These are phyloP conservation scores for Erynnis tages DNA, from an alignment of 2,888 invertebrate genomes.

Conservation along the genomic window DNA sequence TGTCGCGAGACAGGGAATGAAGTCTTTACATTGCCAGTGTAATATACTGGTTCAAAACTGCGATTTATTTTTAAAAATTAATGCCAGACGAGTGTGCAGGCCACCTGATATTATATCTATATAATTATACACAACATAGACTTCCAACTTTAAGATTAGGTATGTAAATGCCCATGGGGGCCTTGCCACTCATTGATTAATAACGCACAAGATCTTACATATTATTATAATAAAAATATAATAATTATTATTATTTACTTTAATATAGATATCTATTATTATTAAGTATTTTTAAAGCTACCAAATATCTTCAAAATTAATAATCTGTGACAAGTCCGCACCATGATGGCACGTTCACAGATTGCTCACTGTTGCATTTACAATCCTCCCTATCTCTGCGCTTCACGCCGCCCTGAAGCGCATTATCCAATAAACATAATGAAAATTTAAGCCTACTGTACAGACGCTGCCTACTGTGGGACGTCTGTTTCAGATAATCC, in stretches of 20 bases:
- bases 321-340: slow-evolving; percentile 20
- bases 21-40: slow-evolving; percentile 2
- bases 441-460: slow-evolving; percentile 74
- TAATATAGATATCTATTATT: no score
- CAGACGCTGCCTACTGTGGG: slow-evolving; percentile 60
- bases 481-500: slow-evolving; percentile 76
- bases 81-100: no score
- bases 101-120: no score
- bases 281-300: no score
- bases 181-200: no score
- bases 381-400: slow-evolving; percentile 72
- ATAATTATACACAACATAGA: no score
- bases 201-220: no score
- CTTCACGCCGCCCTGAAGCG: slow-evolving; percentile 68
- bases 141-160: no score
- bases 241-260: no score
- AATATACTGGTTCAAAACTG: background rate
- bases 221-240: no score
- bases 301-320: no score
- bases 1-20: slow-evolving; percentile 41
- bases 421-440: slow-evolving; percentile 81
- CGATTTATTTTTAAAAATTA: background rate
- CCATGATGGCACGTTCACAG: slow-evolving; percentile 31
- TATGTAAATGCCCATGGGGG: no score
- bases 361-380: slow-evolving; percentile 77